These are phyloP conservation scores for Cisticola juncidis DNA, from an alignment of 2,113 vertebrate species.

Conservation along the genomic window DNA sequence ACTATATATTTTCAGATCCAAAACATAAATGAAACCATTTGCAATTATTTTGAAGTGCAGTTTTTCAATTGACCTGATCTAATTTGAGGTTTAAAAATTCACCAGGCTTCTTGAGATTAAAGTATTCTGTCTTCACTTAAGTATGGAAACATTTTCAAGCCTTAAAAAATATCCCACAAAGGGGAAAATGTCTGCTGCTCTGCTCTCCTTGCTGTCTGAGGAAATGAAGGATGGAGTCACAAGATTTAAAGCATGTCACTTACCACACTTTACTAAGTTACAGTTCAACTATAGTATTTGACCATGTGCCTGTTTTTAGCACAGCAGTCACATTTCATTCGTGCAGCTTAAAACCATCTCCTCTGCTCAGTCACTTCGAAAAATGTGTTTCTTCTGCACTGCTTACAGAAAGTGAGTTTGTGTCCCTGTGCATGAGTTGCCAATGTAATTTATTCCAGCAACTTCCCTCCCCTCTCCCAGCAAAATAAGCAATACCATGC, in stretches of 20 bases:
- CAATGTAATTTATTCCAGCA: not conserved
- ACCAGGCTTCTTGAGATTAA: constrained; percentile 47
- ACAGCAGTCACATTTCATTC: constrained; percentile 37
- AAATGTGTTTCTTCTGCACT: not conserved
- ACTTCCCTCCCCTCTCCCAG: not conserved
- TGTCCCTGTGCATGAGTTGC: not conserved
- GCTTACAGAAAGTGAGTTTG: not conserved
- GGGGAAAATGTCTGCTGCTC: constrained; percentile 44
- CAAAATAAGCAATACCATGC: not conserved
- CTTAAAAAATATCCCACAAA: constrained; percentile 56
- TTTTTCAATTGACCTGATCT: constrained; percentile 62
- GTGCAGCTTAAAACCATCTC: not conserved
- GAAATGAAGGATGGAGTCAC: constrained; percentile 54
- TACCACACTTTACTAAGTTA: constrained; percentile 65
- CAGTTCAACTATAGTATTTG: constrained; percentile 39
- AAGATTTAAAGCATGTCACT: constrained; percentile 57
- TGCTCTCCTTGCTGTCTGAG: not conserved
- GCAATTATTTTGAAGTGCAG: constrained; percentile 32
- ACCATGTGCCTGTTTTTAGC: constrained; percentile 56
- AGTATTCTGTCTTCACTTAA: constrained; percentile 54
- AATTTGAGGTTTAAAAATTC: constrained; percentile 57
- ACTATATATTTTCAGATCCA: not conserved
- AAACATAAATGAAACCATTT: constrained; percentile 41
- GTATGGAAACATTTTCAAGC: constrained; percentile 59
- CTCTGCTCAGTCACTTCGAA: not conserved